phyloP scores from a whole-genome alignment of 2,797 vertebrate species.

The Danio albolineatus region DNA sequence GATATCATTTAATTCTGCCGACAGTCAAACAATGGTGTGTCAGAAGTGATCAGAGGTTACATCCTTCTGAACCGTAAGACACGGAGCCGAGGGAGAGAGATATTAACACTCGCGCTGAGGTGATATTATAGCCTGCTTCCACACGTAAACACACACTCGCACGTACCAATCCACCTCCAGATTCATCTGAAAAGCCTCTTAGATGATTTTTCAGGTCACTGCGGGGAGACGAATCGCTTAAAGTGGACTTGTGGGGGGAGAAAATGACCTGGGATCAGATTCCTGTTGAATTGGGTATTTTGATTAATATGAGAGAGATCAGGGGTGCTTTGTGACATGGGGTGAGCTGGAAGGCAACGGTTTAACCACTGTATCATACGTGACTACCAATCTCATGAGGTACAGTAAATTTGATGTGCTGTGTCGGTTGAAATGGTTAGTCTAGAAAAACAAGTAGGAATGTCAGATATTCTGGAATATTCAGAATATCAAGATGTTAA shows the following conservation, averaged over 20 bases:
- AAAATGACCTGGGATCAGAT: neutral
- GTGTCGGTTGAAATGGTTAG: no score
- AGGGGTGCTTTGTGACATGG: neutral
- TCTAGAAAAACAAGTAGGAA: neutral
- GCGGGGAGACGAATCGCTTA: neutral
- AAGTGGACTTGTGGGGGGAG: neutral
- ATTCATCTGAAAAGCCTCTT: conserved; percentile 6
- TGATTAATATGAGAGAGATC: neutral
- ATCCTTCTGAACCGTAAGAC: conserved; percentile 72
- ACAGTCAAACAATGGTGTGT: conserved; percentile 78
- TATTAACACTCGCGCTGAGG: conserved; percentile 52
- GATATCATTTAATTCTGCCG: conserved; percentile 80
- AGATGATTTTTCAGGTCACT: conserved; percentile 8
- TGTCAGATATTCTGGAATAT: no score
- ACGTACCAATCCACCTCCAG: conserved; percentile 13
- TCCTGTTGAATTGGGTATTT: conserved; percentile 6
- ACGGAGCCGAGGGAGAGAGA: conserved; percentile 50
- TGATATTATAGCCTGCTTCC: conserved; percentile 56
- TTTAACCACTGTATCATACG: neutral
- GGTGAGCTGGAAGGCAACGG: neutral
- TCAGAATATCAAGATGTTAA: no score
- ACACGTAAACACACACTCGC: conserved; percentile 47
- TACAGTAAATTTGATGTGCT: neutral
- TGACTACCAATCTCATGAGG: neutral
- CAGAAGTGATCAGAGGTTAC: conserved; percentile 79